Percentiles rank a stretch among this genome's conserved stretches.
Conservation (phyloP, 2,888 invertebrate species). For the Galeopsomyia nigrocyanea region DNA sequence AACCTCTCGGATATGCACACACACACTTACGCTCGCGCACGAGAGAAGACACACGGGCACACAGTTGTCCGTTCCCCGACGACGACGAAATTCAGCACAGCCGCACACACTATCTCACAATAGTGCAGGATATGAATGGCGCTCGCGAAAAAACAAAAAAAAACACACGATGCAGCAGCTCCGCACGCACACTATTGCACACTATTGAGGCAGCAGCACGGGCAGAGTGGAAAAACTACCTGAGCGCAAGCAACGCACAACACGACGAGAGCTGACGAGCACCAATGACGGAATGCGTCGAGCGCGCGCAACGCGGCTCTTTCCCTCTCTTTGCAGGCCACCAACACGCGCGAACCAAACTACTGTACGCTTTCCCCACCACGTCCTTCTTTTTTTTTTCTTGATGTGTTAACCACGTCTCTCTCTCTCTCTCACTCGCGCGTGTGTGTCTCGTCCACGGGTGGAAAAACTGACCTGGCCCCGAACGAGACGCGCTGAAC, state of each 20-base stretch:
- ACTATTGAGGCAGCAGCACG: neutral
- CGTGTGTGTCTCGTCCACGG: too few relatives aligned
- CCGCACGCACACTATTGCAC: neutral
- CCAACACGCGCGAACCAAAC: neutral
- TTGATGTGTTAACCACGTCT: too few relatives aligned
- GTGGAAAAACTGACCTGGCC: conserved; percentile 28
- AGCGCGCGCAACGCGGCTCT: conserved; percentile 39
- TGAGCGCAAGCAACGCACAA: conserved; percentile 18
- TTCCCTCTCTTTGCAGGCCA: neutral
- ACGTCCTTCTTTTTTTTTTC: too few relatives aligned
- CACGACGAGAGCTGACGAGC: conserved; percentile 15
- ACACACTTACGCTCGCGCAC: conserved; percentile 7
- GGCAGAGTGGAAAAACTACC: conserved; percentile 19
- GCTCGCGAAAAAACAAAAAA: neutral
- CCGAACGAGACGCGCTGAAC: neutral
- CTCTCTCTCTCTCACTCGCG: too few relatives aligned
- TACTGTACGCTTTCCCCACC: neutral
- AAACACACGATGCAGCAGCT: neutral
- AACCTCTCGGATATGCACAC: neutral
- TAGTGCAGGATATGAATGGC: neutral
- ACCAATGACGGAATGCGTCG: conserved; percentile 45
- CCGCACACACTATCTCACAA: too few relatives aligned
- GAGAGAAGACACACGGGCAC: too few relatives aligned
- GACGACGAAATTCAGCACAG: too few relatives aligned
- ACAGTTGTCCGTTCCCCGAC: too few relatives aligned